Percentiles rank a stretch among this genome's conserved stretches.
Evolutionary conservation across 2,888 invertebrate species (phyloP).

Genomic region (Rhopalosiphum nymphaeae): DNA sequence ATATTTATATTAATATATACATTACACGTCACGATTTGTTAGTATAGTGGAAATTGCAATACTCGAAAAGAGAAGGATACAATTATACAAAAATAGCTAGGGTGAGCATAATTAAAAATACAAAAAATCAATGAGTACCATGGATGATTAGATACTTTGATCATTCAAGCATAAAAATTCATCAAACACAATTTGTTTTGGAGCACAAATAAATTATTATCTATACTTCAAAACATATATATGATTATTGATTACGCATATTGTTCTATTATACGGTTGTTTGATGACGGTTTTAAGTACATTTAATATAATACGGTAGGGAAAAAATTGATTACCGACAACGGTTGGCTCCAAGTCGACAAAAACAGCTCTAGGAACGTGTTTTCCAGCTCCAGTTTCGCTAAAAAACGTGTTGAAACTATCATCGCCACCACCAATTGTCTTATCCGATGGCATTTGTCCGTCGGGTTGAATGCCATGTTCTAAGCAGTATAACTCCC

Average conservation of each 20-base stretch:
- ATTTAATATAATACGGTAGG: background rate
- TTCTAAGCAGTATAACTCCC: slow-evolving; percentile 70
- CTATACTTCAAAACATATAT: too few species aligned
- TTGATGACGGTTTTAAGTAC: background rate
- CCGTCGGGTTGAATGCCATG: slow-evolving; percentile 73
- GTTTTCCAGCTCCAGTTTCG: slow-evolving; percentile 76
- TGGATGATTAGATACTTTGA: background rate
- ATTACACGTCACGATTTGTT: background rate
- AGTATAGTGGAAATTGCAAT: background rate
- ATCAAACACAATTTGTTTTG: background rate
- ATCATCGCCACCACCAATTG: slow-evolving; percentile 70
- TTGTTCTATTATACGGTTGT: background rate
- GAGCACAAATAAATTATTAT: background rate
- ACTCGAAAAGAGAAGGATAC: background rate
- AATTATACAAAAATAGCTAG: background rate
- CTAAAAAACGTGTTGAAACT: slow-evolving; percentile 72
- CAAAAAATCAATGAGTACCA: background rate
- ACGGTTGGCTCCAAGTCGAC: slow-evolving; percentile 77
- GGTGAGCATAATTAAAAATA: background rate
- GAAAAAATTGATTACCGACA: slow-evolving; percentile 70
- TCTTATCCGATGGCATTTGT: slow-evolving; percentile 74
- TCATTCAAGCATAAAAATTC: background rate
- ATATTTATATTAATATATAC: background rate
- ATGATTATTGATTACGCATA: background rate
- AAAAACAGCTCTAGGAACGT: slow-evolving; percentile 75